Evolutionary conservation across 2,888 invertebrate species (phyloP), one percentile per base, ranked within the genome.

Genomic region (Cheilosia impressa): DNA sequence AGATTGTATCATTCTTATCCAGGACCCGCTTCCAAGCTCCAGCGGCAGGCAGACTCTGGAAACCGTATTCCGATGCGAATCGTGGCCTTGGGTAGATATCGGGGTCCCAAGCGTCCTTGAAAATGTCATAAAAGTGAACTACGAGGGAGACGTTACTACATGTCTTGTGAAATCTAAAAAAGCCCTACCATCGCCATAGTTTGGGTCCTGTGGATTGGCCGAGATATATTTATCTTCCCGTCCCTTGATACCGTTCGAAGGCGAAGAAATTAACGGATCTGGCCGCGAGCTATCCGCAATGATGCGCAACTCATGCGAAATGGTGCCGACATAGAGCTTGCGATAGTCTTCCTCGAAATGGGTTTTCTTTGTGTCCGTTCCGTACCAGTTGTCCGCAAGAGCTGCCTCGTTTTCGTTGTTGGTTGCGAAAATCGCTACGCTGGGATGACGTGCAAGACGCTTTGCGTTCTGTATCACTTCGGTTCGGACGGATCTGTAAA

Each of bases 361-460:
- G 0, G 92, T 88, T 87, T 93, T 94, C 15, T 94, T 89, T 0
- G 88, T 66, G 0, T 89, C 88, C 0, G 96, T 95, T 1, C 91
- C 90, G 90, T 96, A 92, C 98, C 98, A 98, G 90, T 97, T 95
- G 52, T 95, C 95, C 58, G 95, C 93, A 6, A 98, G 91, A 0
- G 98, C 98, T 4, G 95, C 96, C 93, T 99, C 99, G 90, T 99
- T 99, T 92, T 99, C 99, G 91, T 99, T 99, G 91, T 99, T 99
- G 4, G 96, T 98, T n/a, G 98, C 97, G 96, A 97, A 98, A 0
- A 98, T 89, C 0, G 96, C 95, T 47, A 99, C 94, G 63, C 97
- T 97, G 0, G 99, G 94, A 92, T 99, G 98, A 90, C 96, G 94
- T 87, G 96, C 96, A 10, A 99, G 93, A 62, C 97, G 94, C 77